phyloP scores from a whole-genome alignment of 2,797 vertebrate genomes.

The Natrix natrix region DNA sequence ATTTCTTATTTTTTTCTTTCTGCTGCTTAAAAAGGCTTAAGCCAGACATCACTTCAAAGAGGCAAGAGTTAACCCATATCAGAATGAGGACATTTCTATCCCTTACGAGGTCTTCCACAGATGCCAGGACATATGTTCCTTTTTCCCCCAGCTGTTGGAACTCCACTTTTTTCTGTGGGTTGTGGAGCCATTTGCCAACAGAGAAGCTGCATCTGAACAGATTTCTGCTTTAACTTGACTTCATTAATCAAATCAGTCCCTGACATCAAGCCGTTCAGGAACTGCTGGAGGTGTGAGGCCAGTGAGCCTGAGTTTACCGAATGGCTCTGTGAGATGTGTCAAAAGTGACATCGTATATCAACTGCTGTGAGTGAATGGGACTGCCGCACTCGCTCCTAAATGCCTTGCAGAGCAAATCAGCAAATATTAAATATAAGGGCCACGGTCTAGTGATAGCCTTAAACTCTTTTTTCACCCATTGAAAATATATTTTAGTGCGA shows the following conservation, averaged over 20 bases:
- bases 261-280: conserved; percentile 39
- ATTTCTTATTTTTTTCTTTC: background rate
- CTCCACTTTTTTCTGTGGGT: conserved; percentile 26
- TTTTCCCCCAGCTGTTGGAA: conserved; percentile 30
- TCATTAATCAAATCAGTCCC: conserved; percentile 62
- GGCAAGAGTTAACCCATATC: background rate
- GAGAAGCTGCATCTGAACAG: conserved; percentile 42
- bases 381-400: conserved; percentile 2
- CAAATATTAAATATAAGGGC: background rate
- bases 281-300: conserved; percentile 25
- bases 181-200: conserved; percentile 25
- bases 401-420: background rate
- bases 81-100: background rate
- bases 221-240: conserved; percentile 51
- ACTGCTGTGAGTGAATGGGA: background rate
- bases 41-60: conserved; percentile 1
- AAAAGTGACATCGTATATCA: background rate
- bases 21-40: rapidly evolving
- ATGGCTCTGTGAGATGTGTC: background rate
- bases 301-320: rapidly evolving
- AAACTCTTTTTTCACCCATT: background rate
- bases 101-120: rapidly evolving
- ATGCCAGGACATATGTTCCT: conserved; percentile 44
- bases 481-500: background rate
- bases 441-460: background rate